phyloP scores from a whole-genome alignment of 1,140 invertebrate genomes.

The Copidosoma floridanum region DNA sequence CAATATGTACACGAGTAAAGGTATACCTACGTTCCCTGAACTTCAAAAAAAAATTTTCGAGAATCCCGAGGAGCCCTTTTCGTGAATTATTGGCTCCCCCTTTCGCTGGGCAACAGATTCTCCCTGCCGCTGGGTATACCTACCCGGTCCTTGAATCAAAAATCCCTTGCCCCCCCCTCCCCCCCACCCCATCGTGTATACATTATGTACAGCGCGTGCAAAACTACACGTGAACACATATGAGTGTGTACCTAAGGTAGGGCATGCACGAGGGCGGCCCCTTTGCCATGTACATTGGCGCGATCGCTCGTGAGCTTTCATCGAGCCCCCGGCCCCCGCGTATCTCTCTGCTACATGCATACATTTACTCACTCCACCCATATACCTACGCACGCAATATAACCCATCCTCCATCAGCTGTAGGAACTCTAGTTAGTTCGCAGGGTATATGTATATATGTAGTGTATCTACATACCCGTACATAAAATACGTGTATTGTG shows the following conservation, averaged over 20 bases:
- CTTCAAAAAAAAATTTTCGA: slow-evolving; percentile 16
- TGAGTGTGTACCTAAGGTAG: too few relatives aligned
- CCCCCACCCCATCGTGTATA: too few relatives aligned
- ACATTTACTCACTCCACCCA: not conserved
- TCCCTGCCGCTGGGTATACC: not conserved
- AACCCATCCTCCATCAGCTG: too few relatives aligned
- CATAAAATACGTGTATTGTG: not conserved
- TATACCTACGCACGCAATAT: not conserved
- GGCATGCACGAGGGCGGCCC: too few relatives aligned
- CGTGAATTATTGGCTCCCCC: slow-evolving; percentile 13
- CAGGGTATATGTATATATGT: too few relatives aligned
- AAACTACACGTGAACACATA: too few relatives aligned
- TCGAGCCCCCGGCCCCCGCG: not conserved
- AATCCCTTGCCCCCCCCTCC: too few relatives aligned
- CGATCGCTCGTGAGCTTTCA: not conserved
- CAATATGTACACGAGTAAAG: too few relatives aligned
- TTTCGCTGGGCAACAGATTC: slow-evolving; percentile 5
- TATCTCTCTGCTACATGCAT: not conserved
- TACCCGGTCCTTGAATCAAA: slow-evolving; percentile 3
- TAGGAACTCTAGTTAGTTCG: too few relatives aligned
- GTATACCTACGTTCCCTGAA: too few relatives aligned
- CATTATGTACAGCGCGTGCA: too few relatives aligned
- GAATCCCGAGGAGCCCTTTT: slow-evolving; percentile 11
- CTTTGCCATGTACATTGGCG: not conserved
- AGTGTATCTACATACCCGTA: not conserved